Percentiles rank a stretch among this genome's conserved stretches.
Conservation (phyloP, 2,113 vertebrate genomes). For the Monarcha castaneiventris region DNA sequence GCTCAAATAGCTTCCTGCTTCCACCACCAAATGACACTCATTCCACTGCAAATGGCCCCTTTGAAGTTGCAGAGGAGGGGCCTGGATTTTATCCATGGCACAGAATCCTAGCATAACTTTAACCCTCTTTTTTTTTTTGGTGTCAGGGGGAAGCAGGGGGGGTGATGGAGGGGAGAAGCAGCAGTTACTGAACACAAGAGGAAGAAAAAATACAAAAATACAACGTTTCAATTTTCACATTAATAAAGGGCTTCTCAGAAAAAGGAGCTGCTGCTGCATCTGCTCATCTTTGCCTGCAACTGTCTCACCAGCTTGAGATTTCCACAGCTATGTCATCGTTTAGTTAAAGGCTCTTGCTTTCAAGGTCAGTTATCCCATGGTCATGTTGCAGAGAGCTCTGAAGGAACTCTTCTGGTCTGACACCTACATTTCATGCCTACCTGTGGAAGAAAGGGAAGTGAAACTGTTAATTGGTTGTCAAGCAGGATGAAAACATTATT, state of each 20-base stretch:
- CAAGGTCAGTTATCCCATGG: not conserved
- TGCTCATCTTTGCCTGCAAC: not conserved
- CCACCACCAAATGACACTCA: slow-evolving; percentile 39
- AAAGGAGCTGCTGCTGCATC: not conserved
- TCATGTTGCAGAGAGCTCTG: not conserved
- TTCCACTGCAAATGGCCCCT: slow-evolving; percentile 12
- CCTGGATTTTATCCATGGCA: slow-evolving; percentile 2
- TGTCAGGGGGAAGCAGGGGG: rapidly evolving
- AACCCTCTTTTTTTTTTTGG: not conserved
- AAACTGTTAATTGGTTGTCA: slow-evolving; percentile 3
- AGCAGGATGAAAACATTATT: not conserved
- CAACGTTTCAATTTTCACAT: not conserved
- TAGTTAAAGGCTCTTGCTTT: not conserved
- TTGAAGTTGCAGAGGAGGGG: not conserved
- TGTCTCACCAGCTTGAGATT: not conserved
- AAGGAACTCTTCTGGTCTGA: not conserved
- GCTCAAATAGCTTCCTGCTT: slow-evolving; percentile 26
- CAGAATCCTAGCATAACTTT: not conserved
- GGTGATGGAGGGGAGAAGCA: rapidly evolving
- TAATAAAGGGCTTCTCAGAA: not conserved
- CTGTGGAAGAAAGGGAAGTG: not conserved
- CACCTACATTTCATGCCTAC: not conserved
- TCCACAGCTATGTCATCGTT: not conserved
- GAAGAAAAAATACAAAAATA: not conserved
- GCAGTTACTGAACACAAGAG: not conserved